Conservation (phyloP, 2,797 vertebrate species). For the Enteromius radiatus region DNA sequence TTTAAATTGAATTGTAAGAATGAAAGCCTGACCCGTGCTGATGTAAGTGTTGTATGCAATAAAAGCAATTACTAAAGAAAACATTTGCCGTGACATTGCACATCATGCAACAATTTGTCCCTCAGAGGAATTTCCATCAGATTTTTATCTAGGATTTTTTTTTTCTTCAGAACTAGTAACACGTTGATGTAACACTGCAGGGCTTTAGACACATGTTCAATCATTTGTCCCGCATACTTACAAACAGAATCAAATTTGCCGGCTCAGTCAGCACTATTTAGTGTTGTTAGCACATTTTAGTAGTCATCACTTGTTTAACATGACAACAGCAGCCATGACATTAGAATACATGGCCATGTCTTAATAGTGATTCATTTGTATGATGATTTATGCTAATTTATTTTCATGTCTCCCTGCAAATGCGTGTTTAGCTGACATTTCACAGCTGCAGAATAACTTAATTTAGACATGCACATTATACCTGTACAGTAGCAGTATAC, state of each 20-base stretch:
- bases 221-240: not conserved
- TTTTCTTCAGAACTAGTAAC: not conserved
- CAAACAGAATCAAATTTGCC: not conserved
- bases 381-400: not conserved
- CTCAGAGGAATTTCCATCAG: not conserved
- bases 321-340: not conserved
- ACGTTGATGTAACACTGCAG: no score
- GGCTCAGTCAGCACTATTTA: not conserved
- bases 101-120: not conserved
- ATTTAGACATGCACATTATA: not conserved
- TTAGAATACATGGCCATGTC: not conserved
- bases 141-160: not conserved
- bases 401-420: not conserved
- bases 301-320: not conserved
- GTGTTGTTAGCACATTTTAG: not conserved
- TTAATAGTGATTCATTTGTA: not conserved
- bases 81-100: not conserved
- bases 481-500: not conserved
- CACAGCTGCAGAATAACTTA: not conserved
- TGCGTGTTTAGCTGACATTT: not conserved
- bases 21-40: not conserved
- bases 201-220: not conserved
- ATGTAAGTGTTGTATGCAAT: slow-evolving; percentile 4
- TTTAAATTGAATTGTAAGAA: not conserved
- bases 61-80: slow-evolving; percentile 1